Evolutionary conservation across 2,113 vertebrate species (phyloP).

Genomic region (Boleophthalmus pectinirostris): DNA sequence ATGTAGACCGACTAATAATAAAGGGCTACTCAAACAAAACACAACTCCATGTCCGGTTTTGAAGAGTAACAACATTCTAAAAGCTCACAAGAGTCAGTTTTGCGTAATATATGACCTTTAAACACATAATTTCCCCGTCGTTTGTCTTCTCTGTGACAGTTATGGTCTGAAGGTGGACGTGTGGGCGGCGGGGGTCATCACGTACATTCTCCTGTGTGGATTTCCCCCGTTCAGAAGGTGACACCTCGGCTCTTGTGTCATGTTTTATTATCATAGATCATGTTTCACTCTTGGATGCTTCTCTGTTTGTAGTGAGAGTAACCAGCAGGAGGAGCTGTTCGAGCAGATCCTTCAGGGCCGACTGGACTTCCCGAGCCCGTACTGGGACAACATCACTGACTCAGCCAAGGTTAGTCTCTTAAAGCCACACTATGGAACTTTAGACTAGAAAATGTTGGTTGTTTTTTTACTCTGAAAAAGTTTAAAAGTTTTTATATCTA

Average conservation of each 20-base stretch:
- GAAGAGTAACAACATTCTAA: too few species aligned
- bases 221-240: constrained; percentile 98
- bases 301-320: constrained; percentile 84
- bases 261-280: background rate
- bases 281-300: constrained; percentile 1
- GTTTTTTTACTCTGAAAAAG: too few species aligned
- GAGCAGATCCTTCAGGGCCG: constrained; percentile 93
- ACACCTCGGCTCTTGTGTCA: background rate
- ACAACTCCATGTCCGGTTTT: too few species aligned
- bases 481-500: too few species aligned
- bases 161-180: constrained; percentile 98
- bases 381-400: constrained; percentile 96
- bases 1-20: too few species aligned
- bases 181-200: constrained; percentile 98
- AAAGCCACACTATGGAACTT: too few species aligned
- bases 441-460: too few species aligned
- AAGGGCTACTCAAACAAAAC: too few species aligned
- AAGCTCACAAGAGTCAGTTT: too few species aligned
- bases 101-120: too few species aligned
- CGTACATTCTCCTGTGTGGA: constrained; percentile 95
- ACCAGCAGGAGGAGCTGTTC: constrained; percentile 95
- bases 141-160: constrained; percentile 63
- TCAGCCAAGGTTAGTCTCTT: constrained; percentile 85
- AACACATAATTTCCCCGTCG: too few species aligned
- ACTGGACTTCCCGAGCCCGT: constrained; percentile 93